A percentile compares a stretch with the other conserved stretches of the same genome.
Conservation (phyloP, 1,140 invertebrate genomes). For the Reticulitermes speratus region DNA sequence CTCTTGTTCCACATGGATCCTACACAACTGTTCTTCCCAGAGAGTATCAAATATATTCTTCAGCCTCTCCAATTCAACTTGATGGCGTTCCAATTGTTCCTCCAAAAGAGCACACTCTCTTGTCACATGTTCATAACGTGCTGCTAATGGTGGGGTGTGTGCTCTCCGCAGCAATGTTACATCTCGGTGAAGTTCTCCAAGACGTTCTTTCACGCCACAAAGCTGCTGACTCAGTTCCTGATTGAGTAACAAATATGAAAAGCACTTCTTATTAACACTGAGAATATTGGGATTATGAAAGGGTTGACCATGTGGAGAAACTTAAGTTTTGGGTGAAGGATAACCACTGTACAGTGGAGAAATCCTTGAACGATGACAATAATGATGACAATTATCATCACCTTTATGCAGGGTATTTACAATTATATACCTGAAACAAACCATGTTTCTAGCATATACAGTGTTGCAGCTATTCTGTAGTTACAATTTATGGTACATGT, state of each 20-base stretch:
- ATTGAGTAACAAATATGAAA: conserved; percentile 22
- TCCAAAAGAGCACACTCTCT: conserved; percentile 62
- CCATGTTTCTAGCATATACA: too few species aligned
- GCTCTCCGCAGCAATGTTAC: conserved; percentile 56
- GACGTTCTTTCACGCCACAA: conserved; percentile 61
- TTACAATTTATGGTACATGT: too few species aligned
- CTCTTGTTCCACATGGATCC: conserved; percentile 67
- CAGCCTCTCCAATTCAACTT: conserved; percentile 62
- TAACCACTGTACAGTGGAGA: background rate
- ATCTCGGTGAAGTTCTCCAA: conserved; percentile 63
- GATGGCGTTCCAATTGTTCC: conserved; percentile 62
- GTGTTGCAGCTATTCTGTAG: too few species aligned
- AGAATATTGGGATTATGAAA: background rate
- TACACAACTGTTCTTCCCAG: conserved; percentile 69
- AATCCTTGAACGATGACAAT: background rate
- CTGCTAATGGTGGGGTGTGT: conserved; percentile 57
- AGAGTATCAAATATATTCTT: conserved; percentile 60
- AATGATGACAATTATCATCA: too few species aligned
- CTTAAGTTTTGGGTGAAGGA: background rate
- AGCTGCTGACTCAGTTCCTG: conserved; percentile 63
- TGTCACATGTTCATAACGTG: conserved; percentile 58
- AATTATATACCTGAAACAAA: too few species aligned
- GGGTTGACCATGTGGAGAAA: too few species aligned
- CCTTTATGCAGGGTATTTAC: too few species aligned
- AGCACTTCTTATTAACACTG: too few species aligned